phyloP scores from a whole-genome alignment of 1,140 invertebrate species.

The Hyphantria cunea region DNA sequence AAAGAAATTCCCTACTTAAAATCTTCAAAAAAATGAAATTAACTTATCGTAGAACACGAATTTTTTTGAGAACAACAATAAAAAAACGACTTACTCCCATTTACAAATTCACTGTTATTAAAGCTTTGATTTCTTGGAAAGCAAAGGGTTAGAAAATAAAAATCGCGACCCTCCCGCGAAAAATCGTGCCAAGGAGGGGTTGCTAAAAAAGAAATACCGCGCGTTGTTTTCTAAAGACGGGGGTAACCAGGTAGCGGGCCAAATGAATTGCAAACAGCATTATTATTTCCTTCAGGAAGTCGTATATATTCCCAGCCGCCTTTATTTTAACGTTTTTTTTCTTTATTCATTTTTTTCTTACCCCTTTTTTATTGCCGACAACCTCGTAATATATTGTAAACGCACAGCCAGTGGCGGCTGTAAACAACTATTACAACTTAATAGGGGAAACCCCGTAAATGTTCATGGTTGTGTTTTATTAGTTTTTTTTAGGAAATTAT shows the following conservation, averaged over 20 bases:
- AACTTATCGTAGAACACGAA: no score
- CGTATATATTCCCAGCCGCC: conserved; percentile 78
- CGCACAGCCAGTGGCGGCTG: conserved; percentile 66
- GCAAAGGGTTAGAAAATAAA: conserved; percentile 74
- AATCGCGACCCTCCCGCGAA: conserved; percentile 68
- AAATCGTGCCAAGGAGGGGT: conserved; percentile 55
- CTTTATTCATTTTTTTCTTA: conserved; percentile 76
- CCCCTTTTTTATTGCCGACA: conserved; percentile 79
- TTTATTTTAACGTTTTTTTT: conserved; percentile 78
- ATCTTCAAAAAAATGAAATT: no score
- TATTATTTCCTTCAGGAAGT: conserved; percentile 81
- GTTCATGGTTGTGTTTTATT: conserved; percentile 35
- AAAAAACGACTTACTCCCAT: conserved; percentile 38
- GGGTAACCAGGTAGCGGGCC: conserved; percentile 75
- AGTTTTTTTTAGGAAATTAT: conserved; percentile 26
- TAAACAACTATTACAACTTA: conserved; percentile 80
- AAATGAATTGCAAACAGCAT: conserved; percentile 82
- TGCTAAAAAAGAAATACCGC: conserved; percentile 60
- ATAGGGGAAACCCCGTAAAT: conserved; percentile 54
- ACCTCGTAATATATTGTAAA: conserved; percentile 78
- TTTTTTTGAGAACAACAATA: no score
- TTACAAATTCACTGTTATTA: conserved; percentile 44
- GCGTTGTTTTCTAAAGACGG: conserved; percentile 71
- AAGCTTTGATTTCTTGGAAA: conserved; percentile 71
- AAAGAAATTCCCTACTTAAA: no score